Evolutionary conservation across 2,113 vertebrate species (phyloP).

Genomic region (Alosa alosa): DNA sequence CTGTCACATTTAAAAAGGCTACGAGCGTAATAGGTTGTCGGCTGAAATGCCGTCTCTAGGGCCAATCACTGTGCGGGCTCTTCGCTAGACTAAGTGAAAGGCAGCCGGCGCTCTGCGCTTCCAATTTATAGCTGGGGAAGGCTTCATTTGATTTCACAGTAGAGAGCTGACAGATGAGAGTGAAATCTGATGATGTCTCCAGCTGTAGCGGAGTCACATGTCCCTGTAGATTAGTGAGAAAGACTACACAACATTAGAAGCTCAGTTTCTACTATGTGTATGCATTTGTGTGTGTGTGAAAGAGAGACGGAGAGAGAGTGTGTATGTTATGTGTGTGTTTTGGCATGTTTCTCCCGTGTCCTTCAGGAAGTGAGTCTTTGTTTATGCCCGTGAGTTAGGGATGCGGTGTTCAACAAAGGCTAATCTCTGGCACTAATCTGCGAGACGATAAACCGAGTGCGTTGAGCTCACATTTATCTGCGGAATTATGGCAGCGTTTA

Average conservation of each 20-base stretch:
- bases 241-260: background rate
- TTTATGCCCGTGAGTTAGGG: conserved; percentile 11
- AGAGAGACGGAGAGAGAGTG: background rate
- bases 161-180: background rate
- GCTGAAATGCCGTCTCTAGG: conserved; percentile 23
- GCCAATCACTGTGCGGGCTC: background rate
- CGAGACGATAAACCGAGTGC: conserved; percentile 14
- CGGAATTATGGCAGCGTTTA: conserved; percentile 34
- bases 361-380: conserved; percentile 12
- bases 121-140: conserved; percentile 1
- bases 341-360: background rate
- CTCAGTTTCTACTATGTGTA: background rate
- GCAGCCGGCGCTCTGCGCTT: background rate
- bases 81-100: background rate
- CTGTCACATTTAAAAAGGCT: conserved; percentile 12
- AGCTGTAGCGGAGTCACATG: background rate
- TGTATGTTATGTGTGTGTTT: background rate
- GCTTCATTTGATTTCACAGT: conserved; percentile 16
- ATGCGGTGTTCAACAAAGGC: background rate
- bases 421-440: conserved; percentile 37
- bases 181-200: background rate
- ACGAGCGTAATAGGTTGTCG: conserved; percentile 8
- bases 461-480: conserved; percentile 25
- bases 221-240: background rate
- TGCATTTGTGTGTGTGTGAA: background rate